Conservation (phyloP, 2,113 vertebrate species). For the Cyanoderma ruficeps region DNA sequence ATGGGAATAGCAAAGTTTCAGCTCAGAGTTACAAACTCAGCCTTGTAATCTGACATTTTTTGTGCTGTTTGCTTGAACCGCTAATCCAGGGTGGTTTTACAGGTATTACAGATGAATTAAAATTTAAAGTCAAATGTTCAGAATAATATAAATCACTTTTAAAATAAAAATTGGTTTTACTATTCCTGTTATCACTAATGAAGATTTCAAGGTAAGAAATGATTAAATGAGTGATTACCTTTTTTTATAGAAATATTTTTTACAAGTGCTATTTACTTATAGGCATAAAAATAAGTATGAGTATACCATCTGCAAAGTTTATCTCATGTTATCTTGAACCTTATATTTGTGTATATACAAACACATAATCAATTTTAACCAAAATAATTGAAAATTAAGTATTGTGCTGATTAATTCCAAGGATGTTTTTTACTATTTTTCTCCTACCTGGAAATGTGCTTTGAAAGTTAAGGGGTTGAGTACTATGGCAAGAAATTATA, state of each 20-base stretch:
- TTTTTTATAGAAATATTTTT: not conserved
- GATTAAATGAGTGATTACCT: rapidly evolving
- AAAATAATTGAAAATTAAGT: not conserved
- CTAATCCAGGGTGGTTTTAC: not conserved
- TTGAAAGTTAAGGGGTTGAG: not conserved
- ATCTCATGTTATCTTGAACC: not conserved
- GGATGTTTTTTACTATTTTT: not conserved
- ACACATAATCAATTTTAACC: not conserved
- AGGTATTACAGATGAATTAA: not conserved
- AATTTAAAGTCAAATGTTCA: not conserved
- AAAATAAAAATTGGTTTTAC: not conserved
- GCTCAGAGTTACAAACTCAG: not conserved
- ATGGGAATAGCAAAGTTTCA: not conserved
- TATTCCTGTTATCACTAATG: not conserved
- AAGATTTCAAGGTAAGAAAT: not conserved
- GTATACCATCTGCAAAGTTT: not conserved
- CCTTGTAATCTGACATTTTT: not conserved
- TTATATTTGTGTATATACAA: not conserved
- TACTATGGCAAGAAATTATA: not conserved
- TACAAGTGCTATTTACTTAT: not conserved
- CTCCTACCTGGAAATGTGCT: not conserved
- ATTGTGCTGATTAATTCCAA: not conserved
- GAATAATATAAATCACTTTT: rapidly evolving
- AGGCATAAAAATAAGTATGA: not conserved
- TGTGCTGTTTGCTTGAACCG: not conserved